Percentiles rank a stretch among this genome's conserved stretches.
phyloP scores from a whole-genome alignment of 1,140 invertebrate species.

The Rhagoletis pomonella region DNA sequence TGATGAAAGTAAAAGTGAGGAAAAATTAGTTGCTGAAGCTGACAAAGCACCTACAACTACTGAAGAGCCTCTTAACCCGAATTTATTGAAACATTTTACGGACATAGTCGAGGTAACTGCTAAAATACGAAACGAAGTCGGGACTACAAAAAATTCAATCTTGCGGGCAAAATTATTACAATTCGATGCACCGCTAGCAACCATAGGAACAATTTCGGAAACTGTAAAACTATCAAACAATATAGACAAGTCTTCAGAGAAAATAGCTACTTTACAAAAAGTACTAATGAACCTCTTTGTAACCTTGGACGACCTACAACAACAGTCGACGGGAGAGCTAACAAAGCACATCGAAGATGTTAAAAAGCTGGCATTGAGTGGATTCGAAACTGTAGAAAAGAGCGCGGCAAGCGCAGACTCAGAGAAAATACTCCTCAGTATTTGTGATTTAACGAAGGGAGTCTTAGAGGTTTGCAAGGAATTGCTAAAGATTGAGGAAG shows the following conservation, averaged over 20 bases:
- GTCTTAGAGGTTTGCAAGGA: background rate
- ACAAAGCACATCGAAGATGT: slow-evolving; percentile 53
- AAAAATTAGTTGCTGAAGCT: background rate
- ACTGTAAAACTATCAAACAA: slow-evolving; percentile 1
- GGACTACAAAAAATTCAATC: background rate
- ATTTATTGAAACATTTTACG: background rate
- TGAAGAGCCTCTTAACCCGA: background rate
- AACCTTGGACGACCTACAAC: slow-evolving; percentile 47
- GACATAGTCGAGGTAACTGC: background rate
- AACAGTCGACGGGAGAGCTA: background rate
- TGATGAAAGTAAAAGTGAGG: background rate
- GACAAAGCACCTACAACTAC: background rate
- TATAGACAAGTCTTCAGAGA: slow-evolving; percentile 49
- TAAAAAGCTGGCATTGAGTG: slow-evolving; percentile 39
- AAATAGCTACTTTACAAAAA: slow-evolving; percentile 53
- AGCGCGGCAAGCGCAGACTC: background rate
- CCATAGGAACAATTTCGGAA: background rate
- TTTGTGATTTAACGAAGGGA: background rate
- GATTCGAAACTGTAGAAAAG: background rate
- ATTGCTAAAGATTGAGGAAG: background rate
- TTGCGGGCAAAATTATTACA: background rate
- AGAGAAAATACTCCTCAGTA: background rate
- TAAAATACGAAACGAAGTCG: background rate
- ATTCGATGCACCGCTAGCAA: background rate
- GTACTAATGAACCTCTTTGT: slow-evolving; percentile 54